Evolutionary conservation across 2,797 vertebrate species (phyloP).

Genomic region (Chromis chromis): DNA sequence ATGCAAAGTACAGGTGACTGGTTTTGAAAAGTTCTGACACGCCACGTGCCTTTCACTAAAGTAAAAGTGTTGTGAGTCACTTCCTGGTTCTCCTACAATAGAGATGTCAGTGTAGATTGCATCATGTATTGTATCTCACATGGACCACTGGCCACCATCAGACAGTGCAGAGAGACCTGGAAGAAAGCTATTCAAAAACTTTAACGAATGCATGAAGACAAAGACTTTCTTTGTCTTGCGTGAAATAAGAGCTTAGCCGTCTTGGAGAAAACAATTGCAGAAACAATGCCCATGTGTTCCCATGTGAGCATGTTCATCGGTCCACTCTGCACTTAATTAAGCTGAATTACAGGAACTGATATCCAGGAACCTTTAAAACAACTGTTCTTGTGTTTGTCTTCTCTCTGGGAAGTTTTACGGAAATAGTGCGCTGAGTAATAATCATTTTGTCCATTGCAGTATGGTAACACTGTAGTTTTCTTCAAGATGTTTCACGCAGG

Average conservation of each 20-base stretch:
- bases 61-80: too few relatives aligned
- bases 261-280: conserved; percentile 61
- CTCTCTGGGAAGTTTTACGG: neutral
- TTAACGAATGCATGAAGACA: conserved; percentile 48
- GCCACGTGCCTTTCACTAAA: too few relatives aligned
- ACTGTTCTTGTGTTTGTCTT: neutral
- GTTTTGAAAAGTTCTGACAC: neutral
- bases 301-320: conserved; percentile 28
- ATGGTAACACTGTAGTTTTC: neutral
- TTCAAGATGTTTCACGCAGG: neutral
- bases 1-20: neutral
- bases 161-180: conserved; percentile 9
- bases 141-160: conserved; percentile 14
- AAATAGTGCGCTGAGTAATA: neutral
- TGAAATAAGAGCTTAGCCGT: conserved; percentile 56
- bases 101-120: neutral
- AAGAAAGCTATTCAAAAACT: conserved; percentile 45
- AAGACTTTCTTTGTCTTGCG: conserved; percentile 53
- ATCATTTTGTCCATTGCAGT: neutral
- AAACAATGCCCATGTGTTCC: conserved; percentile 62
- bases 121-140: conserved; percentile 11
- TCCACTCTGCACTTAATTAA: conserved; percentile 15
- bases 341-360: conserved; percentile 27
- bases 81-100: conserved; percentile 2
- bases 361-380: neutral